Evolutionary conservation across 2,888 invertebrate species (phyloP).

Genomic region (Pseudococcus viburni): DNA sequence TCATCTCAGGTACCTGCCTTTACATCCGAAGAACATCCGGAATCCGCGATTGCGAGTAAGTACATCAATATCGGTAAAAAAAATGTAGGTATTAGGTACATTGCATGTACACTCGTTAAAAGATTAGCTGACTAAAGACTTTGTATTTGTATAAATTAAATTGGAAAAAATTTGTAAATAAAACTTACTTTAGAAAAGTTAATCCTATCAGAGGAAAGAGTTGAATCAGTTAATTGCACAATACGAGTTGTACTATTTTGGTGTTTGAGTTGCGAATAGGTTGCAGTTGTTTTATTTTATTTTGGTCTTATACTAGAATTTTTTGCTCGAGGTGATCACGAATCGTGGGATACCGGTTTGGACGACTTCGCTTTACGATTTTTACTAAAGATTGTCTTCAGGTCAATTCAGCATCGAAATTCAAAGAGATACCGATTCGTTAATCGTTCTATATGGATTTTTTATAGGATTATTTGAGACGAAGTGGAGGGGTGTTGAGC

Average conservation of each 20-base stretch:
- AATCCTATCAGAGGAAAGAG: background rate
- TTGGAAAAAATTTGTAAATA: background rate
- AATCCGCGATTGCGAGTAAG: too few species aligned
- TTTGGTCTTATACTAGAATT: background rate
- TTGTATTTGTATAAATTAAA: too few species aligned
- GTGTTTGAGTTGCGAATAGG: too few species aligned
- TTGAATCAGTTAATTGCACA: background rate
- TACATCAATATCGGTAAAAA: background rate
- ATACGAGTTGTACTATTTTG: too few species aligned
- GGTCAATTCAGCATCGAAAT: background rate
- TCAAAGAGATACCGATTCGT: too few species aligned
- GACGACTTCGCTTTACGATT: background rate
- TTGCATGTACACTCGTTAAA: background rate
- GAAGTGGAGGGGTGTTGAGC: too few species aligned
- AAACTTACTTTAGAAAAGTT: background rate
- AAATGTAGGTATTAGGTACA: background rate
- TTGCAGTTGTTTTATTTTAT: background rate
- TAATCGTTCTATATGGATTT: too few species aligned
- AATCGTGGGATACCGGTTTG: background rate
- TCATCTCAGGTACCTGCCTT: too few species aligned
- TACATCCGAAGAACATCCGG: too few species aligned
- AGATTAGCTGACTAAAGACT: too few species aligned
- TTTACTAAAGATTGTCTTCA: background rate
- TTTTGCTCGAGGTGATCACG: background rate
- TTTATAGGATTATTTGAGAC: too few species aligned